phyloP scores from a whole-genome alignment of 2,888 invertebrate species.

The Synergus japonicus region DNA sequence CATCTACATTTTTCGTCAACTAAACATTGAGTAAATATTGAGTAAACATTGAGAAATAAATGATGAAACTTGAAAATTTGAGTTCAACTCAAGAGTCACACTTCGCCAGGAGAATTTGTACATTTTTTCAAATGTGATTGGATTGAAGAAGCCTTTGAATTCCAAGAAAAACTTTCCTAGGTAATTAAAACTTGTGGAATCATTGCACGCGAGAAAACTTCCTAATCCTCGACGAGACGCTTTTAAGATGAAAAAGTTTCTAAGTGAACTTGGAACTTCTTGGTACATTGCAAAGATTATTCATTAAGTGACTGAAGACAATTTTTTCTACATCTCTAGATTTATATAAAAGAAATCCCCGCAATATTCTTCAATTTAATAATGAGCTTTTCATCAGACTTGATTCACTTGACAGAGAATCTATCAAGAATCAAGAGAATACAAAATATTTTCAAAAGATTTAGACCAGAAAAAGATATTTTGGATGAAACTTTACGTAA shows the following conservation, averaged over 20 bases:
- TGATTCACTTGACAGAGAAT: neutral
- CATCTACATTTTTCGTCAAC: neutral
- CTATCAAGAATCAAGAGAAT: no score
- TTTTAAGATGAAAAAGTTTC: constrained; percentile 33
- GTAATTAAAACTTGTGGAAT: constrained; percentile 38
- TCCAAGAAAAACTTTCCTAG: constrained; percentile 18
- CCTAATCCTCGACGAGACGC: constrained; percentile 17
- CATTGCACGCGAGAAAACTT: constrained; percentile 27
- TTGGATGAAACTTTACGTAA: no score
- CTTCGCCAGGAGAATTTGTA: constrained; percentile 15
- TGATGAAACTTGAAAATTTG: neutral
- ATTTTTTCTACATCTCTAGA: neutral
- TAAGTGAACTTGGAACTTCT: constrained; percentile 21
- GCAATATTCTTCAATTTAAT: neutral
- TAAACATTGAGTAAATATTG: neutral
- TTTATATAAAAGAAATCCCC: neutral
- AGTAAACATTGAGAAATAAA: neutral
- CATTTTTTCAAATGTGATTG: constrained; percentile 21
- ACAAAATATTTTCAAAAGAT: neutral
- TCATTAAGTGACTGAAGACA: neutral
- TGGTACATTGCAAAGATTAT: neutral
- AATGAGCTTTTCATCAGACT: neutral
- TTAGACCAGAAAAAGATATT: neutral
- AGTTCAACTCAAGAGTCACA: neutral
- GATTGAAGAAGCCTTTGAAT: constrained; percentile 25